Evolutionary conservation across 2,888 invertebrate species (phyloP), one percentile per base, ranked within the genome.

Genomic region (Leptothorax acervorum): DNA sequence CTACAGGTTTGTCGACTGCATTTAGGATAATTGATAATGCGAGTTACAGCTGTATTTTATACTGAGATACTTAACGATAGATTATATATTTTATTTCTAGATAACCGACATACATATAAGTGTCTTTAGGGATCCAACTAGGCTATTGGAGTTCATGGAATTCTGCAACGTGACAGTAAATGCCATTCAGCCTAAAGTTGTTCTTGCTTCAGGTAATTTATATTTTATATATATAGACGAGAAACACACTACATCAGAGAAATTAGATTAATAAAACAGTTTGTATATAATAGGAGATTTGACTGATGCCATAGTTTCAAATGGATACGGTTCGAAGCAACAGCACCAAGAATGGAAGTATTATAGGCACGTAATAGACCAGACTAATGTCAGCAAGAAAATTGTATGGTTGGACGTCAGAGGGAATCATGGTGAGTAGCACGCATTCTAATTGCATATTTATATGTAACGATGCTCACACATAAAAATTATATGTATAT

Each of bases 31-130:
- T 42, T 45, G 15, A 66, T 4, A 18, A 35, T 35, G 12, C 18
- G n/a, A 42, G 18, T 31, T 60, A n/a, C 11, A n/a, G 18, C 31
- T 48, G 11, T 53, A 55, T 45, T 6, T 18, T 4, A 39, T 15
- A 9, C 18, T 12, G 15, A 45, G 23, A 55, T 45, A 51, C 3
- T 70, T 55, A 23, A 23, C 23, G 23, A 23, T 23, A 23, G 23
- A 0, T 42, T 42, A 2, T 39, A 53, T 83, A 1, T 48, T 66
- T 76, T 66, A 1, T 48, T 66, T 76, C 63, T 15, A 98, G 98
- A 97, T 99, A 92, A 97, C 98, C 85, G 99, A 99, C 95, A 96
- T 98, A 88, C 99, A 99, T 94, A 96, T 99, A 86, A 98, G 98
- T 94, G 97, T 97, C 95, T 98, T 98, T 94, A 96, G 96, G 92